These are phyloP conservation scores for Pimephales promelas DNA, from an alignment of 2,113 vertebrate genomes.

Conservation along the genomic window DNA sequence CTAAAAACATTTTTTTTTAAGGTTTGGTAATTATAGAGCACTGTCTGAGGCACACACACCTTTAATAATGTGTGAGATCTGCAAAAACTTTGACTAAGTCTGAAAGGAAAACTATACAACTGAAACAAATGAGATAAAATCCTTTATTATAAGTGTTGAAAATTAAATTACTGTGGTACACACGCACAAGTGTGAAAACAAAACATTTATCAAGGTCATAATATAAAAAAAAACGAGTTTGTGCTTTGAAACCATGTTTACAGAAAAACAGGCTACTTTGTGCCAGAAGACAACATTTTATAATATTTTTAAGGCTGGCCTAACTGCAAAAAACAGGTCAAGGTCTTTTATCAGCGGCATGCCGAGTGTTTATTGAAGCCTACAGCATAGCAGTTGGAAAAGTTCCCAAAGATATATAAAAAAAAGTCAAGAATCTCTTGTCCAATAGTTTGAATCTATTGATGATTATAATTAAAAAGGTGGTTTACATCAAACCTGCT, in stretches of 20 bases:
- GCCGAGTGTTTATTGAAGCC: background rate
- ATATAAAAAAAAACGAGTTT: background rate
- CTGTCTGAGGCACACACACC: background rate
- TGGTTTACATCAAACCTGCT: background rate
- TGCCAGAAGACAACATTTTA: background rate
- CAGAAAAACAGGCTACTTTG: background rate
- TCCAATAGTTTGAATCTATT: background rate
- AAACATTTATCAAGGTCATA: background rate
- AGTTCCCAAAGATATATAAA: background rate
- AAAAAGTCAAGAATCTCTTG: background rate
- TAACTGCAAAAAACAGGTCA: background rate
- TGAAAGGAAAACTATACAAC: background rate
- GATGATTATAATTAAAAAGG: background rate
- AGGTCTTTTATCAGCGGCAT: background rate
- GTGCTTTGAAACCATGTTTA: conserved; percentile 21
- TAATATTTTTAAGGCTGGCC: conserved; percentile 1
- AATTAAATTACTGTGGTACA: background rate
- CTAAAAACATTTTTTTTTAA: background rate
- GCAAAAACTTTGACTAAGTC: background rate
- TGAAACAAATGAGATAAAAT: background rate
- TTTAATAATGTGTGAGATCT: background rate
- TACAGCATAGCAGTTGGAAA: background rate
- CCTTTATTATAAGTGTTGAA: background rate
- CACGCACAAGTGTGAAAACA: background rate
- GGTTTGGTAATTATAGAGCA: background rate